Conservation (phyloP, 2,797 vertebrate species). For the Sebastiscus tertius region DNA sequence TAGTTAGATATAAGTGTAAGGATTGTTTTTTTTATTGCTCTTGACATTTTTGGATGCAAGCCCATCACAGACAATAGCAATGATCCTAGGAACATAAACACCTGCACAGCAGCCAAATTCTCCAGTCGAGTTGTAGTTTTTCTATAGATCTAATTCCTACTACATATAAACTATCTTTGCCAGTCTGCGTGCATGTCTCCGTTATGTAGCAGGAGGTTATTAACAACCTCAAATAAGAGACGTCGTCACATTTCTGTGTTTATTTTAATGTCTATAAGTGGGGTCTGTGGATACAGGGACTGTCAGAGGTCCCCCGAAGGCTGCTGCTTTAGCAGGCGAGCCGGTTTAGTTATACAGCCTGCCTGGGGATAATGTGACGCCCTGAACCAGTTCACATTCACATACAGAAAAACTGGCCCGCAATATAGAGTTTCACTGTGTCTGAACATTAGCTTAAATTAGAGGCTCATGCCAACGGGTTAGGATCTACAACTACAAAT, state of each 20-base stretch:
- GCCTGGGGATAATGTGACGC: slow-evolving; percentile 54
- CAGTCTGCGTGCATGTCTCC: slow-evolving; percentile 52
- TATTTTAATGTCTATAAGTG: slow-evolving; percentile 72
- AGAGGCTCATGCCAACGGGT: slow-evolving; percentile 50
- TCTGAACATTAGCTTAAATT: slow-evolving; percentile 60
- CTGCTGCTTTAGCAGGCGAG: slow-evolving; percentile 38
- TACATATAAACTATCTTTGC: slow-evolving; percentile 29
- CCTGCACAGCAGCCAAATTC: slow-evolving; percentile 17
- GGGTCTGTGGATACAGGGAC: slow-evolving; percentile 38
- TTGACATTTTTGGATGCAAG: slow-evolving; percentile 27
- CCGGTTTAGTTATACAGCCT: slow-evolving; percentile 35
- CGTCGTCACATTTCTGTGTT: slow-evolving; percentile 66
- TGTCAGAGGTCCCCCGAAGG: slow-evolving; percentile 26
- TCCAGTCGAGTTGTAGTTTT: slow-evolving; percentile 22
- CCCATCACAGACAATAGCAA: slow-evolving; percentile 24
- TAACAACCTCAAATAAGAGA: slow-evolving; percentile 64
- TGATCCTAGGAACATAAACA: slow-evolving; percentile 32
- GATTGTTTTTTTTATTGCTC: not conserved
- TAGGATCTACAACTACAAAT: slow-evolving; percentile 42
- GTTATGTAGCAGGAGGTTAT: slow-evolving; percentile 52
- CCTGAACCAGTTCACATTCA: slow-evolving; percentile 20
- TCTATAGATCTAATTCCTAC: slow-evolving; percentile 43
- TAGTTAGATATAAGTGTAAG: not conserved
- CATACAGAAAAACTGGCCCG: not conserved
- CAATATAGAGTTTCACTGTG: slow-evolving; percentile 50